Evolutionary conservation across 2,888 invertebrate species (phyloP).

Genomic region (Morinoia aosen): DNA sequence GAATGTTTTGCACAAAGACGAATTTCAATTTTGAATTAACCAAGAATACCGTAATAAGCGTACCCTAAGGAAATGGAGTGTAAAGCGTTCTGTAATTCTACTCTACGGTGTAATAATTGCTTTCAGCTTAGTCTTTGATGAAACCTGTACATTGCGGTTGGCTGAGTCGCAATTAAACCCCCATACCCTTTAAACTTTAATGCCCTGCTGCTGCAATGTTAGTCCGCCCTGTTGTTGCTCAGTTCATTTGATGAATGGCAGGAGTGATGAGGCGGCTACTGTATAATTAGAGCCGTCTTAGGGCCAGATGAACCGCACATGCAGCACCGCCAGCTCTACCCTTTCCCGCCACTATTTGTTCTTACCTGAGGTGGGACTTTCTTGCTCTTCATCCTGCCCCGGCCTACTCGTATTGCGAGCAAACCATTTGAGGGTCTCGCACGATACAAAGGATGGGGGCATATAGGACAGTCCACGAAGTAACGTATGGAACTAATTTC

Average conservation of each 20-base stretch:
- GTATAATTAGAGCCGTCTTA: slow-evolving; percentile 27
- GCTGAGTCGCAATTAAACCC: neutral
- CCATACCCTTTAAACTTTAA: neutral
- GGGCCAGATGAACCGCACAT: slow-evolving; percentile 5
- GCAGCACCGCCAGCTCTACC: neutral
- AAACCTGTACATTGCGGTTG: neutral
- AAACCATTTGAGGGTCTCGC: neutral
- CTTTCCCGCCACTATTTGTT: neutral
- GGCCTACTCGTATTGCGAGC: neutral
- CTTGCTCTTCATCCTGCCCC: neutral
- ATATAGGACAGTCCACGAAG: neutral
- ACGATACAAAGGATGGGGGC: neutral
- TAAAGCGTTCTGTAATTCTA: neutral
- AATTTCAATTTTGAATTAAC: neutral
- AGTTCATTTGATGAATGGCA: slow-evolving; percentile 9
- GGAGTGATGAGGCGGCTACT: slow-evolving; percentile 15
- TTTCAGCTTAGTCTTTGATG: neutral
- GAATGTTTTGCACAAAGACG: neutral
- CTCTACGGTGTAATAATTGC: neutral
- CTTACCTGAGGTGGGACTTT: neutral
- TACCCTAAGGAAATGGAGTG: neutral
- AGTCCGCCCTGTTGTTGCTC: slow-evolving; percentile 7
- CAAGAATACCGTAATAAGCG: neutral
- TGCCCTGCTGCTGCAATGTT: neutral
- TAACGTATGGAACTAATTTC: neutral